phyloP scores from a whole-genome alignment of 2,888 invertebrate species.

The Lacanobia oleracea region DNA sequence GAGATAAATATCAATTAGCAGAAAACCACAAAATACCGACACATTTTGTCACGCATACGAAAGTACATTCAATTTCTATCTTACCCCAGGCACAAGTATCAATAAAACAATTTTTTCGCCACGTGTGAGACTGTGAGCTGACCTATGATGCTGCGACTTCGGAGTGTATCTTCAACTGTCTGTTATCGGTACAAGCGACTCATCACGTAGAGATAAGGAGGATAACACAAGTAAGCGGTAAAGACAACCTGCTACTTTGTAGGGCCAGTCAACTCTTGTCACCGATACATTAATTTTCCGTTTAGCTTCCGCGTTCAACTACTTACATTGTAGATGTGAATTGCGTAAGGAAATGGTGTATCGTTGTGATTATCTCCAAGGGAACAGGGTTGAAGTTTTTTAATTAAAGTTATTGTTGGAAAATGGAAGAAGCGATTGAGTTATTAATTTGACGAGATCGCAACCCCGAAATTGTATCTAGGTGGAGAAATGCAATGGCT shows the following conservation, averaged over 20 bases:
- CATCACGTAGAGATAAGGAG: slow-evolving; percentile 73
- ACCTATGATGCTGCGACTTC: slow-evolving; percentile 30
- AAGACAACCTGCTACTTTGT: slow-evolving; percentile 51
- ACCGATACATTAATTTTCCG: slow-evolving; percentile 25
- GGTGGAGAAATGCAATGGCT: background rate
- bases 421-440: background rate
- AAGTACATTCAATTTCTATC: background rate
- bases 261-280: slow-evolving; percentile 38
- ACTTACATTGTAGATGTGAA: background rate
- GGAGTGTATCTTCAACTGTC: slow-evolving; percentile 37
- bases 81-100: background rate
- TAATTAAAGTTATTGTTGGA: too few relatives aligned
- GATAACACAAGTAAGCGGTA: slow-evolving; percentile 31
- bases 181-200: slow-evolving; percentile 57
- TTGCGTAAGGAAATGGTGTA: background rate
- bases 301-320: slow-evolving; percentile 1
- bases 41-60: background rate
- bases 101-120: slow-evolving; percentile 33
- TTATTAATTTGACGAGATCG: background rate
- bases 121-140: slow-evolving; percentile 19
- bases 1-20: too few relatives aligned
- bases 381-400: background rate
- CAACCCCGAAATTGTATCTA: background rate
- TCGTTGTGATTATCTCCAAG: background rate
- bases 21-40: background rate